A percentile compares a stretch with the other conserved stretches of the same genome.
Conservation (phyloP, 2,888 invertebrate genomes). For the Chrysodeixis includens region DNA sequence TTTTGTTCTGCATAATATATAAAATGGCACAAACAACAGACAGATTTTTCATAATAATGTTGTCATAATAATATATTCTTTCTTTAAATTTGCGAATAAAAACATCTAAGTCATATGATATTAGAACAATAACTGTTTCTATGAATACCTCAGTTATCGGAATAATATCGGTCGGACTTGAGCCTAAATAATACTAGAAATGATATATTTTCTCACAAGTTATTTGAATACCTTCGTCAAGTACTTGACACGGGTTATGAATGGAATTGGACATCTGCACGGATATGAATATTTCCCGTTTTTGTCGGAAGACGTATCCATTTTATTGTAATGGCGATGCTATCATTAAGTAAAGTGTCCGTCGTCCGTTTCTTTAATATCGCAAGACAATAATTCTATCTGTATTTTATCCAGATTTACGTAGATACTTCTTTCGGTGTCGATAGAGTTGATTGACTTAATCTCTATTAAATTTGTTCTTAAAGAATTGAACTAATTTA, state of each 20-base stretch:
- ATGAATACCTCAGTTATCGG: not conserved
- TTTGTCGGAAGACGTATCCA: constrained; percentile 10
- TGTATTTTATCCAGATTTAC: not conserved
- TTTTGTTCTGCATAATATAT: no score
- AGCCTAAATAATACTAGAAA: not conserved
- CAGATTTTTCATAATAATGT: no score
- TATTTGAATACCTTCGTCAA: constrained; percentile 49
- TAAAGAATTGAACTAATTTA: no score
- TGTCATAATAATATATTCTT: no score
- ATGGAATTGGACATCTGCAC: constrained; percentile 37
- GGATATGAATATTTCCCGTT: constrained; percentile 42
- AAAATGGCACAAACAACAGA: no score
- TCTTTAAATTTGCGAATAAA: no score
- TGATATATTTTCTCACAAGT: constrained; percentile 28
- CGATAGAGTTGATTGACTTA: no score
- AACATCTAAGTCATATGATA: not conserved
- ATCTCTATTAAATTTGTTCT: no score
- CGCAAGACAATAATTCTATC: not conserved
- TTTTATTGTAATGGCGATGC: not conserved
- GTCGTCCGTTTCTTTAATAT: not conserved
- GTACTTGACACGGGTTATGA: constrained; percentile 48
- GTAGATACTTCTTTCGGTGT: not conserved
- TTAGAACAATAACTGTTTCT: not conserved
- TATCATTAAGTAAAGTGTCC: not conserved
- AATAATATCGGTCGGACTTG: not conserved